Evolutionary conservation across 2,888 invertebrate genomes (phyloP), one percentile per base, ranked within the genome.

Genomic region (Phaonia tiefii): DNA sequence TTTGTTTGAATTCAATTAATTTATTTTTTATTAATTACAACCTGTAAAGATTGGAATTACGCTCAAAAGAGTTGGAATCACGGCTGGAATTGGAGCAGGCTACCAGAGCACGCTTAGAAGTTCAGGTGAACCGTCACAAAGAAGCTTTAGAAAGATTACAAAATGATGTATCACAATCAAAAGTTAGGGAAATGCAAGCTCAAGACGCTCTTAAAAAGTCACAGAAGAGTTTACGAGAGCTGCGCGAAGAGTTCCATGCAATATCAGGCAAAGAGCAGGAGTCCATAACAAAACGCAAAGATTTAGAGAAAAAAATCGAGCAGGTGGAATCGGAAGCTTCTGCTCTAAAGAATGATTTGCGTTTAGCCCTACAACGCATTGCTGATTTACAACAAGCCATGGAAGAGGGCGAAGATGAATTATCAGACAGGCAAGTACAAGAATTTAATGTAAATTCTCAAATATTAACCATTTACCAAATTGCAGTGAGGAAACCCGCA

Each of bases 301-400:
- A 96, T 85, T 91, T 96, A 58, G 97, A 96, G 85, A 94, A 95
- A 85, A 92, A 93, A 54, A 92, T 95, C 67, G 94, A 95, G 78
- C 92, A 94, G 26, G 93, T 95, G 67, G 94, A 95, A 86, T 92
- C 95, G 42, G 95, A 96, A 90, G 92, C 93, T 70, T 91, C 95
- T 85, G 92, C 95, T 83, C 93, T 96, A 54, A 91, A 94, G 87
- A 93, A 95, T 89, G 98, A 98, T 91, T 93, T 98, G 56, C 93
- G 97, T 70, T 92, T 98, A 72, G 98, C 98, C 3, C 93, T 97
- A 77, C 94, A 98, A 83, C 93, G 98, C 80, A 98, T 98, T 85
- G 95, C 97, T 60, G 98, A 98, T 88, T 92, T 99, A 83, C 98
- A 98, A 89, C 95, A 96, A 87, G 98, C 98, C 80, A 96, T 98